Conservation (phyloP, 2,113 vertebrate genomes). For the Thinocorus orbignyianus region DNA sequence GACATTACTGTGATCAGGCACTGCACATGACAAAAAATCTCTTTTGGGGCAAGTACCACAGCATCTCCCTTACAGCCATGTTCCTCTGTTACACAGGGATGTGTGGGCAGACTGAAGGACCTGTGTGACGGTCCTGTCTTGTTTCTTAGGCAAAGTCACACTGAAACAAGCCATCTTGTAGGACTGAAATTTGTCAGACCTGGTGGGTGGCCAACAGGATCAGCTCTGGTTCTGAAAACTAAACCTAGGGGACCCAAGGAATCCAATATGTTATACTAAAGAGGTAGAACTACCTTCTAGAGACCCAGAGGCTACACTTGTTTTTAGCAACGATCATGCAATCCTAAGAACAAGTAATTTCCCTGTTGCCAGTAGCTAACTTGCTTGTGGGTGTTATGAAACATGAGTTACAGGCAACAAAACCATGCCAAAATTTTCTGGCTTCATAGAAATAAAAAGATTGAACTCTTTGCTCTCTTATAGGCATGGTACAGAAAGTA, state of each 20-base stretch:
- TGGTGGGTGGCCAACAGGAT: not conserved
- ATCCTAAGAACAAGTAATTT: not conserved
- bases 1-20: not conserved
- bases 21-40: not conserved
- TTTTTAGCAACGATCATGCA: not conserved
- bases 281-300: not conserved
- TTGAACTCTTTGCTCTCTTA: not conserved
- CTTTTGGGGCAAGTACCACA: not conserved
- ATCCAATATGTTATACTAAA: not conserved
- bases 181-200: not conserved
- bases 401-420: not conserved
- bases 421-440: not conserved
- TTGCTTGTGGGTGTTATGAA: not conserved
- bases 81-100: not conserved
- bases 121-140: not conserved
- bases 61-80: not conserved
- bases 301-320: not conserved
- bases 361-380: not conserved
- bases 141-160: not conserved
- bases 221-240: not conserved
- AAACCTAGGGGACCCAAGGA: not conserved
- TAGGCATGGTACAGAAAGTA: not conserved
- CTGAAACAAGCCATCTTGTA: not conserved
- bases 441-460: not conserved
- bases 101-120: not conserved